Conservation (phyloP, 2,888 invertebrate genomes). For the Sceliomorpha sp. region DNA sequence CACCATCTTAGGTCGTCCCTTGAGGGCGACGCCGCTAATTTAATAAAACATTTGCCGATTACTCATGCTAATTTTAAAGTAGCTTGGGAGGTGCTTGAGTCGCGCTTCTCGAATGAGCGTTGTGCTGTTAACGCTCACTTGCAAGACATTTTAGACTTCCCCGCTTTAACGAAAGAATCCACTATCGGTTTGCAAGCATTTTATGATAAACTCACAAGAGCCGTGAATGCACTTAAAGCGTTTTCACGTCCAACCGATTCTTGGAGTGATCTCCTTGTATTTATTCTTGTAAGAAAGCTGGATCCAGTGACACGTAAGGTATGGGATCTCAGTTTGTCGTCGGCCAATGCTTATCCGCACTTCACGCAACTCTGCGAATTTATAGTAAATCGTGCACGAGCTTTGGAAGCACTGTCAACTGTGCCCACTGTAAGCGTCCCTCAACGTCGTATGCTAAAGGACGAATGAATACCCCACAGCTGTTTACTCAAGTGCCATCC, state of each 20-base stretch:
- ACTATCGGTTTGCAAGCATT: background rate
- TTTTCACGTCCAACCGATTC: background rate
- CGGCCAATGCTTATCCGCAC: background rate
- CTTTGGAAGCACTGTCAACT: background rate
- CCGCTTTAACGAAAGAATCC: background rate
- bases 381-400: conserved; percentile 1
- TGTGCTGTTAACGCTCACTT: background rate
- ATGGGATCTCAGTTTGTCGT: conserved; percentile 1
- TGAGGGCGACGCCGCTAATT: background rate
- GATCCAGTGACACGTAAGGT: conserved; percentile 8
- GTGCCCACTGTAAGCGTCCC: too few relatives aligned
- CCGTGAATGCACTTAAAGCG: background rate
- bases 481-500: too few relatives aligned
- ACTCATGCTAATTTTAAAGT: background rate
- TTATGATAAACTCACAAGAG: background rate
- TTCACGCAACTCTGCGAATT: background rate
- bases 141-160: background rate
- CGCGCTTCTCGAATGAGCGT: background rate
- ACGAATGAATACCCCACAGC: too few relatives aligned
- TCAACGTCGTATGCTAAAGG: too few relatives aligned
- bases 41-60: conserved; percentile 3
- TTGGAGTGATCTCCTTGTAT: conserved; percentile 4
- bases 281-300: background rate
- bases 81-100: background rate
- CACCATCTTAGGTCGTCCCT: background rate